Evolutionary conservation across 2,797 vertebrate species (phyloP).

Genomic region (Anguilla obscura): DNA sequence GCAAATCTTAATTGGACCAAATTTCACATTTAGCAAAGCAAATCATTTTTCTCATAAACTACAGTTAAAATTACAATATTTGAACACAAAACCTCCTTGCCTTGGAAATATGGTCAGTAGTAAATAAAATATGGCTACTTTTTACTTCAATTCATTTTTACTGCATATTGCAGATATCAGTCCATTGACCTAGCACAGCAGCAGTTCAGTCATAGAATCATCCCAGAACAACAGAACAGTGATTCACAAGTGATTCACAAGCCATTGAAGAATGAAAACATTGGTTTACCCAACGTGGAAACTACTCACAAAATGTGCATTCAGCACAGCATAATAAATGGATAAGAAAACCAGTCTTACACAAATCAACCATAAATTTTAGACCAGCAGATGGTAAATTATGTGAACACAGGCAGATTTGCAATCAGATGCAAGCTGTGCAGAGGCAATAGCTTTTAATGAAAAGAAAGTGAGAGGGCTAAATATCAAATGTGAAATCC

Average conservation of each 20-base stretch:
- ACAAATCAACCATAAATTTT: background rate
- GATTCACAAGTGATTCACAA: background rate
- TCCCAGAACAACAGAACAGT: background rate
- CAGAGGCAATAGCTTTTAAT: background rate
- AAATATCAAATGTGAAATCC: background rate
- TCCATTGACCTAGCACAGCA: background rate
- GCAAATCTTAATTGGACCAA: background rate
- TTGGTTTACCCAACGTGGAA: background rate
- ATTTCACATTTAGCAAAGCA: background rate
- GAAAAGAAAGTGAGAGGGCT: background rate
- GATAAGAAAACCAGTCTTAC: background rate
- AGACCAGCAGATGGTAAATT: background rate
- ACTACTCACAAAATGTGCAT: background rate
- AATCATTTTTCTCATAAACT: background rate
- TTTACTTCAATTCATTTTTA: background rate
- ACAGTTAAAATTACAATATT: background rate
- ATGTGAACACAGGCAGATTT: constrained; percentile 1
- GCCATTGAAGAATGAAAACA: background rate
- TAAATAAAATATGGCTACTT: background rate
- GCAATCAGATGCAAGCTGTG: background rate
- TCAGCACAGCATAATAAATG: background rate
- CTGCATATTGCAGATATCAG: background rate
- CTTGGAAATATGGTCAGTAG: background rate
- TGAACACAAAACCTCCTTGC: background rate
- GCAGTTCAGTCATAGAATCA: background rate